Evolutionary conservation across 1,140 invertebrate species (phyloP).

Genomic region (Drosophila tristis): DNA sequence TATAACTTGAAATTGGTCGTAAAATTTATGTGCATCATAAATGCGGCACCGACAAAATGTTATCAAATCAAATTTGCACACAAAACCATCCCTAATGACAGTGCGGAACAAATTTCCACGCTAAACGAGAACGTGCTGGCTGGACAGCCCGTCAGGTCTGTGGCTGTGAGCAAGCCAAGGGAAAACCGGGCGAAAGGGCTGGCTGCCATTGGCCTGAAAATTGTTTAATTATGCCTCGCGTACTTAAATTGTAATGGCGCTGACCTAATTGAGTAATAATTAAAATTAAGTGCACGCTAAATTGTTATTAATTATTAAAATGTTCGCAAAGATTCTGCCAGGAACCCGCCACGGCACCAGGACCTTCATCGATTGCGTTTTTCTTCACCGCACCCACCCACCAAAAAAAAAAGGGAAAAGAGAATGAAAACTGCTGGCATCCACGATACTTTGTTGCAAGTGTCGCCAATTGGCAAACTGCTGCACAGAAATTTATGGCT

Average conservation of each 20-base stretch:
- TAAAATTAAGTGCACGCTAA: constrained; percentile 77
- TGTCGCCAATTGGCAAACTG: constrained; percentile 36
- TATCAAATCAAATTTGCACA: constrained; percentile 79
- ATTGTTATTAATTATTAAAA: constrained; percentile 77
- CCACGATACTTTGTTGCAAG: constrained; percentile 44
- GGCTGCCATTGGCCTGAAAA: constrained; percentile 41
- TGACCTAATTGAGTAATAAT: constrained; percentile 83
- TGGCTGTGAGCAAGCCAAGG: no score
- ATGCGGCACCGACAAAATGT: constrained; percentile 72
- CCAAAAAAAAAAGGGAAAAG: neutral
- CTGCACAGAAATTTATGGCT: constrained; percentile 5
- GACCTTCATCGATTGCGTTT: constrained; percentile 33
- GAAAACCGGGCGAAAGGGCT: constrained; percentile 17
- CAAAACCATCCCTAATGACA: constrained; percentile 73
- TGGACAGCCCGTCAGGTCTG: neutral
- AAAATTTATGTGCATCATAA: constrained; percentile 77
- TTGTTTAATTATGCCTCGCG: constrained; percentile 66
- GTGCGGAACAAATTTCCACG: constrained; percentile 12
- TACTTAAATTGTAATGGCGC: constrained; percentile 62
- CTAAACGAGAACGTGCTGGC: constrained; percentile 21
- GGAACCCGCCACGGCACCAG: no score
- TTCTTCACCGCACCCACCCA: neutral
- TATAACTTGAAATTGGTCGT: constrained; percentile 71
- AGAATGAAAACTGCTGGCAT: neutral
- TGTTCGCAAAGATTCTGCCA: constrained; percentile 27